Base-by-base conservation (phyloP, 2,888 invertebrate genomes). In the Heliconius ismenius region DNA sequence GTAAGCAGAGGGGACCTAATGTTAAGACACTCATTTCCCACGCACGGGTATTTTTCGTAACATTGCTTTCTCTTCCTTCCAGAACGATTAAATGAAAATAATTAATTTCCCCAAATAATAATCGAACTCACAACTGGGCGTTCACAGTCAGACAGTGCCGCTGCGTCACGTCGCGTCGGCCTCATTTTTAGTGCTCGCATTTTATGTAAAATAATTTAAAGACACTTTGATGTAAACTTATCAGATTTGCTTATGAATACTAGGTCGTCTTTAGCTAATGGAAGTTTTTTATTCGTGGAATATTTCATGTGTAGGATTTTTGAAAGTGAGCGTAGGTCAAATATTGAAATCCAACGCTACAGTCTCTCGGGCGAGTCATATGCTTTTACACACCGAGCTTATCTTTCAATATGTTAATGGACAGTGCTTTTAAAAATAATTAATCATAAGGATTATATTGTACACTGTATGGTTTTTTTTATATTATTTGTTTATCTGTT, bases 371-470 rank as follows among this genome's bases (percentile, higher is more conserved):
- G 43, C 39, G 43, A 67, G 67, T 39, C 67, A 26, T 43, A 43
- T 9, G 43, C 67, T 67, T 67, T 67, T 67, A 43, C 39, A 43
- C 43, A 67, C 15, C 24, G 39, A 24, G 24, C 67, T 67, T 67
- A 67, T 67, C 67, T 67, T 67, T 67, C 67, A 67, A 67, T 67
- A 67, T 43, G 43, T 67, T 67, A 67, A 67, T 67, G 67, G 67
- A 67, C 24, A 67, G 67, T 67, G 65, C 67, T 43, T 18, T 67
- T 43, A 67, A 39, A 67, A 11, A 24, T 24, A 39, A 67, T 67
- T 24, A 67, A 43, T 67, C 67, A 67, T 24, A 39, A 15, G 24
- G 67, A 39, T 39, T 67, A 39, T 15, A 9, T 62, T 62, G 15
- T 28, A 62, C 13, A 15, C 15, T 15, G 15, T 62, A 26, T 24